These are phyloP conservation scores for Procambarus virginalis DNA, from an alignment of 1,140 invertebrate genomes.

Conservation along the genomic window DNA sequence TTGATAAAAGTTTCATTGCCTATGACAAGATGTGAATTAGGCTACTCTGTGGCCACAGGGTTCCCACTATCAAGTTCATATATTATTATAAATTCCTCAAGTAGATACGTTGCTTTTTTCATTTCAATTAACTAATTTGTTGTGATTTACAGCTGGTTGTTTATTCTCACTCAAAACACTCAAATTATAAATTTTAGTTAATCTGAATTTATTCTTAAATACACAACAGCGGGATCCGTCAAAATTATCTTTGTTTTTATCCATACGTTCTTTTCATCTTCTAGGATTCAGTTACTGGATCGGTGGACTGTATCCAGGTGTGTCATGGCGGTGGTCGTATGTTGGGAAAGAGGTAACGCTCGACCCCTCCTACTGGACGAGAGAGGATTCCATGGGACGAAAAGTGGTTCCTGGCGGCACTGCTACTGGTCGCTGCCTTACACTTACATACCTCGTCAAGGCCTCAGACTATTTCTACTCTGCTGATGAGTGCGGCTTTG, in stretches of 20 bases:
- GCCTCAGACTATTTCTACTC: constrained; percentile 25
- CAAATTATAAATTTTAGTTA: neutral
- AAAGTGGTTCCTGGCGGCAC: constrained; percentile 39
- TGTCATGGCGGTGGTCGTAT: constrained; percentile 47
- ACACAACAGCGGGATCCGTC: neutral
- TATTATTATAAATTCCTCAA: too few species aligned
- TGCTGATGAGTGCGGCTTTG: constrained; percentile 34
- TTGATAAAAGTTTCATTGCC: neutral
- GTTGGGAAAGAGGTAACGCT: constrained; percentile 27
- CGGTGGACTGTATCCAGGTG: constrained; percentile 43
- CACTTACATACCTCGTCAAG: constrained; percentile 21
- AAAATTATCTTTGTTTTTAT: too few species aligned
- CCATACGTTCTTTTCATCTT: neutral
- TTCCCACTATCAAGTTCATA: too few species aligned
- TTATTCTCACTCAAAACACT: too few species aligned
- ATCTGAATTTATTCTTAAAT: neutral
- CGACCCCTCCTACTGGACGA: constrained; percentile 26
- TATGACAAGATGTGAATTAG: too few species aligned
- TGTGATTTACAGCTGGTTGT: too few species aligned
- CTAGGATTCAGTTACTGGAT: constrained; percentile 50
- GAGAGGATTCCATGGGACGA: constrained; percentile 1
- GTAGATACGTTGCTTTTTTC: too few species aligned
- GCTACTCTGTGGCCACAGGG: too few species aligned
- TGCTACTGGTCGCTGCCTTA: constrained; percentile 23
- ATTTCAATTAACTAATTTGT: too few species aligned